These are phyloP conservation scores for Mormyrops boulengeri DNA, from an alignment of 2,797 vertebrate species.

Conservation along the genomic window DNA sequence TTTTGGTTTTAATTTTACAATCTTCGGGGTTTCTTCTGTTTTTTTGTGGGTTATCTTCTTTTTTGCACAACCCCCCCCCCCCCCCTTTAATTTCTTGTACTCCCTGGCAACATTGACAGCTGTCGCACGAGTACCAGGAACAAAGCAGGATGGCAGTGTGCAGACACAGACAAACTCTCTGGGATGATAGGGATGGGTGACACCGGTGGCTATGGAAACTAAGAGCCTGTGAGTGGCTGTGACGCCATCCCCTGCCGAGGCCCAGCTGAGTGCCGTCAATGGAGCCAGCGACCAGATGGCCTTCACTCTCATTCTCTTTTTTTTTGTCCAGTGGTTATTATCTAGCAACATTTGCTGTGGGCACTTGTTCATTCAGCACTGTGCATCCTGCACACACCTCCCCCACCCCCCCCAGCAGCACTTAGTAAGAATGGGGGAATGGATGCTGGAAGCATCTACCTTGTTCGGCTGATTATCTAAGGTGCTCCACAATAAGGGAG, in stretches of 20 bases:
- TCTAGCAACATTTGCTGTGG: neutral
- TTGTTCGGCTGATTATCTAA: neutral
- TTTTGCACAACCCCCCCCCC: too few relatives aligned
- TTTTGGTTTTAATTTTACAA: too few relatives aligned
- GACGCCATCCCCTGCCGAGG: neutral
- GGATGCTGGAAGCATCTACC: neutral
- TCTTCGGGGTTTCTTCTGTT: too few relatives aligned
- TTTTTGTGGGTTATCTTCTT: too few relatives aligned
- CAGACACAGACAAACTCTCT: neutral
- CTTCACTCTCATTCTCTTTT: neutral
- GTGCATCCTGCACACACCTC: neutral
- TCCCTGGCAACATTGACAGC: neutral
- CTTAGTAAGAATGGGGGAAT: neutral
- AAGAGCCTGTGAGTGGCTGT: neutral
- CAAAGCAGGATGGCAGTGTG: neutral
- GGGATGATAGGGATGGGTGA: neutral
- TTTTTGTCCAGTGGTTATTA: neutral
- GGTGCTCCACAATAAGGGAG: neutral
- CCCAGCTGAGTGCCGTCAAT: neutral
- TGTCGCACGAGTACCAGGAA: neutral
- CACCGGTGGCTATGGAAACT: constrained; percentile 20
- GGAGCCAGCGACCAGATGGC: neutral
- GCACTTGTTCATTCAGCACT: neutral
- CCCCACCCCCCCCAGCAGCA: too few relatives aligned
- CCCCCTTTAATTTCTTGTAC: neutral